Percentiles rank a stretch among this genome's conserved stretches.
Evolutionary conservation across 1,140 invertebrate species (phyloP).

Genomic region (Aphelinus atriplicis): DNA sequence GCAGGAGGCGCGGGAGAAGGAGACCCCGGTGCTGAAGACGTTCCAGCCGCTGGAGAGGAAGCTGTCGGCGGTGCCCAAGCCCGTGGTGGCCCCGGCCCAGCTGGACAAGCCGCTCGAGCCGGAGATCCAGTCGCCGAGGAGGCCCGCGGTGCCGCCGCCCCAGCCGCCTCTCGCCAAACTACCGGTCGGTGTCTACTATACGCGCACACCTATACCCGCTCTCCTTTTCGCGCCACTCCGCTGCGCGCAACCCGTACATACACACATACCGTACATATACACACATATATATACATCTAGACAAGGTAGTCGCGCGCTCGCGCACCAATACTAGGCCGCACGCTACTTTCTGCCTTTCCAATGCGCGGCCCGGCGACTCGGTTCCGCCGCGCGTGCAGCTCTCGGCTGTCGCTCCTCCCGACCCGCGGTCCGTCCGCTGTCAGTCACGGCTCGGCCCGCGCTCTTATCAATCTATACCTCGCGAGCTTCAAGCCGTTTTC

Average conservation of each 20-base stretch:
- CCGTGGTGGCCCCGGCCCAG: slow-evolving; percentile 21
- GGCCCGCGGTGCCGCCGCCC: slow-evolving; percentile 68
- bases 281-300: too few species aligned
- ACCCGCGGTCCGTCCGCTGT: too few species aligned
- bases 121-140: slow-evolving; percentile 63
- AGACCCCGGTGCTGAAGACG: slow-evolving; percentile 61
- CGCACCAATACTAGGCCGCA: not conserved
- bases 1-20: slow-evolving; percentile 51
- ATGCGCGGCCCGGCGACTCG: too few species aligned
- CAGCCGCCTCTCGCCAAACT: slow-evolving; percentile 65
- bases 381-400: too few species aligned
- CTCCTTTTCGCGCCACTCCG: slow-evolving; percentile 1
- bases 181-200: slow-evolving; percentile 49
- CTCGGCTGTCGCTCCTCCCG: too few species aligned
- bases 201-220: not conserved
- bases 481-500: too few species aligned
- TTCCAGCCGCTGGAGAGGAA: slow-evolving; percentile 64
- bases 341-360: too few species aligned
- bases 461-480: too few species aligned
- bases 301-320: not conserved
- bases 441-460: too few species aligned
- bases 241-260: not conserved
- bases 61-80: slow-evolving; percentile 57
- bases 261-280: too few species aligned
- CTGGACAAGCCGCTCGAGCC: slow-evolving; percentile 61